Base-by-base conservation (phyloP, 2,113 vertebrate genomes). In the Otis tarda region DNA sequence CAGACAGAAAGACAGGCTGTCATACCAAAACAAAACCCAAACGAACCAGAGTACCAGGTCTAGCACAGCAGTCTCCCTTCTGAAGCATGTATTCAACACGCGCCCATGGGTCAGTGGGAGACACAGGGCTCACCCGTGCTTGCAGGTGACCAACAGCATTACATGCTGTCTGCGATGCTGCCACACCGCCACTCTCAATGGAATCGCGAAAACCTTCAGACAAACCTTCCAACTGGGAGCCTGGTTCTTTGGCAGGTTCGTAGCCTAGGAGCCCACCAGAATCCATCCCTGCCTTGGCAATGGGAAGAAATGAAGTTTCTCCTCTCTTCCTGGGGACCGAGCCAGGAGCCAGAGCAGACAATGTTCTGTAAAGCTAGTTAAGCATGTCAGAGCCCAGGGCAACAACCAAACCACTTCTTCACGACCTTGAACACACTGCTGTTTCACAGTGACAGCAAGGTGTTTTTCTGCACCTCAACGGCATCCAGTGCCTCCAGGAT, bases 301-400 rank as follows among this genome's bases (percentile, higher is more conserved):
- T 8, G 22, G 41, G 37, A 91, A 86, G 55, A 89, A 76, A 49
- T 79, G 55, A 93, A 74, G 73, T 17, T 80, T 70, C 73, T 80
- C 37, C 68, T 83, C 55, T 84, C 57, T 56, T 93, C 53, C 81
- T 67, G 73, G 56, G 37, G 87, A 41, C 55, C 90, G 50, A 81
- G 91, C 76, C 95, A 77, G 59, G 59, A 96, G 89, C 8, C 57
- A 31, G 77, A 83, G 83, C 83, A 70, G 68, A 43, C 69, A 69
- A 23, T 12, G 49, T 52, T 90, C 52, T 83, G 45, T 24, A 69
- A 83, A 83, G 83, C 86, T 71, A 94, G 86, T 80, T 92, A 70
- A 89, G 89, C 60, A 5, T 57, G 80, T 57, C 83, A 63, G 69
- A 89, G 84, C 93, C 87, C 69, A 67, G 47, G 81, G 87, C 92